Percentiles rank a stretch among this genome's conserved stretches.
These are phyloP conservation scores for Lophochroa leadbeateri DNA, from an alignment of 2,113 vertebrate species.

Conservation along the genomic window DNA sequence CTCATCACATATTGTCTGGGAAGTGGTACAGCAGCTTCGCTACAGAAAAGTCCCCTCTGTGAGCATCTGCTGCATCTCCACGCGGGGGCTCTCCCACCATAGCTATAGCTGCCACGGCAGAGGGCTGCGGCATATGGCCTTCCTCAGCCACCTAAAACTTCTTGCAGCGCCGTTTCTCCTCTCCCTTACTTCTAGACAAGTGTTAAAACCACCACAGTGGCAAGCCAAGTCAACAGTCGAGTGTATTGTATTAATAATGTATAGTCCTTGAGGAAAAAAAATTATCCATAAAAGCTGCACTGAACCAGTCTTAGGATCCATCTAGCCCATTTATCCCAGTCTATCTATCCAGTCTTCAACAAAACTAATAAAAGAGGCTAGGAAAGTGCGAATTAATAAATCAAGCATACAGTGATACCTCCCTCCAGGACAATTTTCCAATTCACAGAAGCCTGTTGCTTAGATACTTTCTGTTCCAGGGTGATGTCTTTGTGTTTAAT, in stretches of 20 bases:
- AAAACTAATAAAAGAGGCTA: not conserved
- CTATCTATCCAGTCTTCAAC: not conserved
- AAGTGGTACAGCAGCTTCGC: accelerated
- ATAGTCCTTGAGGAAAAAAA: not conserved
- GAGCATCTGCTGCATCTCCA: not conserved
- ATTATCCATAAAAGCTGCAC: not conserved
- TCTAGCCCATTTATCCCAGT: not conserved
- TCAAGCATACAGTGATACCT: not conserved
- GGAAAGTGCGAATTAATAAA: not conserved
- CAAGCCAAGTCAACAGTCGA: not conserved
- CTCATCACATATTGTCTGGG: not conserved
- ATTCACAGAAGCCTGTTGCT: not conserved
- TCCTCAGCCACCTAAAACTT: not conserved
- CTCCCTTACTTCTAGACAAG: not conserved
- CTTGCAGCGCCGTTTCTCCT: accelerated
- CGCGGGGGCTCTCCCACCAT: not conserved
- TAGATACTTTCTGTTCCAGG: not conserved
- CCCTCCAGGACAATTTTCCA: not conserved
- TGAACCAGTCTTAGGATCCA: not conserved
- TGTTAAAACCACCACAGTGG: not conserved
- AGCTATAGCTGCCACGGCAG: not conserved
- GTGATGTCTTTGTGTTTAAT: not conserved
- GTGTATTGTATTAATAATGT: not conserved
- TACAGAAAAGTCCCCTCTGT: not conserved
- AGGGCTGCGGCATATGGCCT: not conserved